Evolutionary conservation across 2,888 invertebrate species (phyloP).

Genomic region (Drosophila aldrichi): DNA sequence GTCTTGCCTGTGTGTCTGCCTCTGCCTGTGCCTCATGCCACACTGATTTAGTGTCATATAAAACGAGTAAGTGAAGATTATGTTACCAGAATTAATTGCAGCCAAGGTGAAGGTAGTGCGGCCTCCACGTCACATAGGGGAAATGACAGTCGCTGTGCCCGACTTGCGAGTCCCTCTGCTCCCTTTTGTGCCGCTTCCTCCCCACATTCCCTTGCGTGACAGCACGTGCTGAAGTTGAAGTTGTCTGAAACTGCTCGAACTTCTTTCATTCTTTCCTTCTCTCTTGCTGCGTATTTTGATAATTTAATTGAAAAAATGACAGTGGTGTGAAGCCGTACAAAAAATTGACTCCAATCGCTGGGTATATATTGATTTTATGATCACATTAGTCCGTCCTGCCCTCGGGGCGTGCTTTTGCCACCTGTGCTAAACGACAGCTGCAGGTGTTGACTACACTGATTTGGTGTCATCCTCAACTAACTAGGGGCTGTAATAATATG

Average conservation of each 20-base stretch:
- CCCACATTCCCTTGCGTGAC: conserved; percentile 34
- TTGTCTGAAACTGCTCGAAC: conserved; percentile 30
- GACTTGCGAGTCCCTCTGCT: background rate
- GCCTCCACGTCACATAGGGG: conserved; percentile 23
- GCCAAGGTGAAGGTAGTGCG: conserved; percentile 73
- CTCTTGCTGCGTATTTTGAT: conserved; percentile 60
- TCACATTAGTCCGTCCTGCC: conserved; percentile 19
- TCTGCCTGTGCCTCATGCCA: conserved; percentile 33
- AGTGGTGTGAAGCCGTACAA: conserved; percentile 63
- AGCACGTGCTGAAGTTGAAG: conserved; percentile 74
- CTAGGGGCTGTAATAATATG: conserved; percentile 10
- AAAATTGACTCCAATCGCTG: conserved; percentile 54
- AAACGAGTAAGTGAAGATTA: conserved; percentile 82
- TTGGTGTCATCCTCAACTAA: conserved; percentile 18
- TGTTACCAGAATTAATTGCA: conserved; percentile 82
- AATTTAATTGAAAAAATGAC: conserved; percentile 78
- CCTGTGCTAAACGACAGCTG: conserved; percentile 6
- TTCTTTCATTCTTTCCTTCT: conserved; percentile 11
- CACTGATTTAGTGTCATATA: conserved; percentile 80
- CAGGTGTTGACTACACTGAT: conserved; percentile 36
- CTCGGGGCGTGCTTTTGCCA: conserved; percentile 37
- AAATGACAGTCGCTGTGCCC: conserved; percentile 12
- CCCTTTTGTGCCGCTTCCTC: no score
- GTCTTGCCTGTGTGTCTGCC: background rate
- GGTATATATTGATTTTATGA: conserved; percentile 52